Percentiles rank a stretch among this genome's conserved stretches.
Conservation (phyloP, 2,113 vertebrate species). For the human region DNA sequence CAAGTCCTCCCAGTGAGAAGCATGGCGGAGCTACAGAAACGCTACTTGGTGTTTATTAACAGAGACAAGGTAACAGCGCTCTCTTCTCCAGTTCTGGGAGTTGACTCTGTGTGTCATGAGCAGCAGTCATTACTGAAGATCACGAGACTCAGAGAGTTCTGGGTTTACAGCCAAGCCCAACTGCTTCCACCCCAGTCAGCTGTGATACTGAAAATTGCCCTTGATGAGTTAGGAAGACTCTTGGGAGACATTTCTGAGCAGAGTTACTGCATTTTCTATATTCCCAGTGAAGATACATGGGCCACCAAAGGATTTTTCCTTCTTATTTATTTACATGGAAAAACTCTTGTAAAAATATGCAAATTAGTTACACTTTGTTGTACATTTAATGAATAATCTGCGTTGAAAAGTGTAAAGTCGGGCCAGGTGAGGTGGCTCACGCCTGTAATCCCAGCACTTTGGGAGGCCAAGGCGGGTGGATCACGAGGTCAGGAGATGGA, state of each 20-base stretch:
- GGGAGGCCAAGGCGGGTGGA: neutral
- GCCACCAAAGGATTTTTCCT: neutral
- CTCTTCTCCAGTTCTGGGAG: neutral
- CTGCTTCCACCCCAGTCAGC: rapidly evolving
- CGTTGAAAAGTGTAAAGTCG: neutral
- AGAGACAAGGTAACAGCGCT: slow-evolving; percentile 89
- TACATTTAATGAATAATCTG: neutral
- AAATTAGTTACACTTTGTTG: neutral
- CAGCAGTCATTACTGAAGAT: neutral
- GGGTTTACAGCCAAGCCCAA: no score
- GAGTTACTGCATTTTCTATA: neutral
- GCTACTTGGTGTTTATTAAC: slow-evolving; percentile 91
- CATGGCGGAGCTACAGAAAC: slow-evolving; percentile 69
- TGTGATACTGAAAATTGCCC: neutral
- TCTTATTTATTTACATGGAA: neutral
- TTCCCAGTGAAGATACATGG: neutral
- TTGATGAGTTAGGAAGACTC: neutral
- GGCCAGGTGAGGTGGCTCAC: neutral
- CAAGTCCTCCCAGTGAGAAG: slow-evolving; percentile 83
- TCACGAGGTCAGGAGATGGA: neutral
- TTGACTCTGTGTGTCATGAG: rapidly evolving
- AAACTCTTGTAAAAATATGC: neutral
- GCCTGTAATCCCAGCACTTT: neutral
- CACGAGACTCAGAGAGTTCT: neutral
- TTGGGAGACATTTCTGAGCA: neutral